Evolutionary conservation across 2,888 invertebrate species (phyloP), one percentile per base, ranked within the genome.

Genomic region (Pyrochroa serraticornis): DNA sequence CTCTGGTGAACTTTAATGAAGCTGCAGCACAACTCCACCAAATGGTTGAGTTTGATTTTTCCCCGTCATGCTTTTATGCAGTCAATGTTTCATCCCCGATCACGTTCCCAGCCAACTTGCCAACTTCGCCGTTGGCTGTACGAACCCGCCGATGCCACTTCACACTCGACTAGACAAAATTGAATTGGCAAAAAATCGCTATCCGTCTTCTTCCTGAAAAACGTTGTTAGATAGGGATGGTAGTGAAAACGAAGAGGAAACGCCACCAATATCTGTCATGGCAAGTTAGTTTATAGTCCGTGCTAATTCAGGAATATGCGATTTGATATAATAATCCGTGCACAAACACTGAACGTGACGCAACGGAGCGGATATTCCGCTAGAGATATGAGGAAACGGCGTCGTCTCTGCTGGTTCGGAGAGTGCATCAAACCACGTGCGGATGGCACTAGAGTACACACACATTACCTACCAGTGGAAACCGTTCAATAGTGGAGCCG

Each of bases 291-390:
- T 42, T 50, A 43, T 43, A 50, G 36, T 36, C 43, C 43, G 13
- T 43, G 32, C 58, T 54, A 54, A 59, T 59, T 55, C 55, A 22
- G 50, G 55, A 31, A 30, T 50, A 58, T 54, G 46, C 52, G 51
- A 51, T 54, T 50, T 55, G 55, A 55, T 55, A 55, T 54, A 59
- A 55, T 59, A 59, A 59, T 50, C 59, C 55, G 39, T 54, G 45
- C 54, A 54, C 54, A 53, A 58, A 49, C 36, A 58, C 45, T 39
- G 49, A 54, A 58, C 58, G 58, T 51, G 55, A 55, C 54, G 48
- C 53, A 58, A 33, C 48, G 48, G 48, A 52, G 49, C 50, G 56
- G 44, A 56, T 56, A 56, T 56, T 50, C 56, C 56, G 48, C 42
- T 32, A 56, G 50, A 56, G 50, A 49, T 56, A 45, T 37, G 49